Base-by-base conservation (phyloP, 2,888 invertebrate species). In the Lasiommata megera region DNA sequence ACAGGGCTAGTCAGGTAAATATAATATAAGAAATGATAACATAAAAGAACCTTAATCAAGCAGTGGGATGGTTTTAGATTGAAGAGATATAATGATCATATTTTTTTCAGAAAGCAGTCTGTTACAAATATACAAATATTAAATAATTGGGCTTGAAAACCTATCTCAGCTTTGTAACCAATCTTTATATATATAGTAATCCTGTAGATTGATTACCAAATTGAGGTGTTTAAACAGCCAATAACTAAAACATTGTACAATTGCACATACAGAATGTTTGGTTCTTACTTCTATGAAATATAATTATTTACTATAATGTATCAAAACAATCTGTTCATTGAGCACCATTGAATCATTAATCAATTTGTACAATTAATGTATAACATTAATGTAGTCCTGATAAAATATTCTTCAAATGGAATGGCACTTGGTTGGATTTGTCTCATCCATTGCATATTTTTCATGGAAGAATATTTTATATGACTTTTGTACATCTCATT, bases 1-100 rank as follows among this genome's bases (percentile, higher is more conserved):
- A 60, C 73, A 73, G 72, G 23, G 23, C 5, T 40, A 38, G 38
- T 38, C 46, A 56, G 52, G 54, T 54, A 55, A 54, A 16, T 47
- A 47, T 55, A 12, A 23, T 40, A 12, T 11, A 6, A 31, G 1
- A 2, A 18, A 48, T 23, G 3, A 36, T 17, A 18, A 37, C n/a
- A 8, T 5, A 37, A 50, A 23, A 50, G 2, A 29, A 14, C 28
- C n/a, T 16, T 3, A 14, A 23, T 36, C 31, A n/a, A 31, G 31
- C 6, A 40, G 18, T 18, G 34, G 29, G 14, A 36, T 9, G n/a
- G 6, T 8, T n/a, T n/a, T 36, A 38, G 16, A 40, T 14, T 23
- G 16, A 40, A 41, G 38, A 17, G 28, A 8, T 18, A 9, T 9
- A 55, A 34, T 53, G n/a, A n/a, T n/a, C n/a, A n/a, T 54, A 48